Evolutionary conservation across 2,113 vertebrate species (phyloP), one percentile per base, ranked within the genome.

Genomic region (Clarias gariepinus): DNA sequence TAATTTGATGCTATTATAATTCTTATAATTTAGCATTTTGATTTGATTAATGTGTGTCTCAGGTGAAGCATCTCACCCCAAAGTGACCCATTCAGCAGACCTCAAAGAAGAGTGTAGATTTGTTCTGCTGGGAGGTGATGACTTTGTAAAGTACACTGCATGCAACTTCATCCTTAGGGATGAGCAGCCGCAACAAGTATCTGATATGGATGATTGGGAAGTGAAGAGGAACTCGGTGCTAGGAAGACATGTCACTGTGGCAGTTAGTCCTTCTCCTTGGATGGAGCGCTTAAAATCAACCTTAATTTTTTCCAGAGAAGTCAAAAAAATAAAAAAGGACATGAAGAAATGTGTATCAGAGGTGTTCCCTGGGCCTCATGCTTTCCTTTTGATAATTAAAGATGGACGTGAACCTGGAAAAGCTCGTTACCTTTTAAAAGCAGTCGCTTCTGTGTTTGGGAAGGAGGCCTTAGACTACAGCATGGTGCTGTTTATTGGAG

Each of bases 291-390:
- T 69, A 4, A 8, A 0, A 55, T 80, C 63, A 69, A 25, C 1
- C 0, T 69, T 15, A 1, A 19, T 15, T 19, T 58, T n/a, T 6
- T 77, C 47, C 61, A 11, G 21, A 5, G 33, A 19, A 79, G 3
- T 55, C 25, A 28, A 79, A 23, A 18, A 18, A 4, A 85, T 68
- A 10, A 66, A 78, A 55, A 52, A 86, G 23, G 21, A 81, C 21
- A 73, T 86, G 8, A 2, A 13, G 66, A 7, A 71, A n/a, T 81
- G 77, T 55, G 30, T 33, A 47, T 81, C 30, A 28, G 2, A 1
- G 23, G 77, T 60, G 33, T 86, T 86, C 8, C 78, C 85, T 28
- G 83, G 83, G 19, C 83, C 83, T 23, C 55, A 77, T 85, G 71
- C 83, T 0, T 85, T 85, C 30, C 25, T 86, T 0, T 60, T 81